phyloP scores from a whole-genome alignment of 2,888 invertebrate genomes.

The Eupithecia dodoneata region DNA sequence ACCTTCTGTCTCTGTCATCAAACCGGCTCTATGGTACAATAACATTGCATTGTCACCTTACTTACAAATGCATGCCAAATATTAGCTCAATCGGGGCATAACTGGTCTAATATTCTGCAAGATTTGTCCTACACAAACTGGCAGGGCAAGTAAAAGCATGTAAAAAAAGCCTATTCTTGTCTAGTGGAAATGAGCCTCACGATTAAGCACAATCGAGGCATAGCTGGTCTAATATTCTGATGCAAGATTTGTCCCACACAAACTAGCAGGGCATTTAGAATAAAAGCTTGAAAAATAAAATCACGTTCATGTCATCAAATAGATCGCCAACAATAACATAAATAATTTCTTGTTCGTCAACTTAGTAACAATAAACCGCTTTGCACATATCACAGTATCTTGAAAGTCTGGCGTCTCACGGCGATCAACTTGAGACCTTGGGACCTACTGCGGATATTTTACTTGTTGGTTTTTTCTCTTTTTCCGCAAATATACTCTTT shows the following conservation, averaged over 20 bases:
- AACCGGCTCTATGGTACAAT: too few species aligned
- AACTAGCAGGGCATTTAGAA: too few species aligned
- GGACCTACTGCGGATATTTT: conserved; percentile 73
- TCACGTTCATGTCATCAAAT: background rate
- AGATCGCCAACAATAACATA: conserved; percentile 21
- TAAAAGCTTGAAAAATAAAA: background rate
- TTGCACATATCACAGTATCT: conserved; percentile 59
- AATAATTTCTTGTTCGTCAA: conserved; percentile 35
- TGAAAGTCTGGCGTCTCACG: conserved; percentile 76
- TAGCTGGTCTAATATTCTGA: too few species aligned
- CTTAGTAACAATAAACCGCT: conserved; percentile 51
- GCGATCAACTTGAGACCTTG: conserved; percentile 78
- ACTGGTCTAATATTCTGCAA: too few species aligned
- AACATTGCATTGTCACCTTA: too few species aligned
- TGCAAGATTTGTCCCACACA: too few species aligned
- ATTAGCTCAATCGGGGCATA: too few species aligned
- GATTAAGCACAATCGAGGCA: background rate
- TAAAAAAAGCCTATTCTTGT: background rate
- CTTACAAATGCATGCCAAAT: too few species aligned
- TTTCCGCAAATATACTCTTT: conserved; percentile 71
- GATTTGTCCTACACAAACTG: too few species aligned
- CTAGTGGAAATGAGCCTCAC: background rate
- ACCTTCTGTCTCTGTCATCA: too few species aligned
- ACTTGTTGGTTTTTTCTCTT: conserved; percentile 69
- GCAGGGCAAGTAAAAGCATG: too few species aligned